Base-by-base conservation (phyloP, 2,888 invertebrate species). In the Polietes domitor region DNA sequence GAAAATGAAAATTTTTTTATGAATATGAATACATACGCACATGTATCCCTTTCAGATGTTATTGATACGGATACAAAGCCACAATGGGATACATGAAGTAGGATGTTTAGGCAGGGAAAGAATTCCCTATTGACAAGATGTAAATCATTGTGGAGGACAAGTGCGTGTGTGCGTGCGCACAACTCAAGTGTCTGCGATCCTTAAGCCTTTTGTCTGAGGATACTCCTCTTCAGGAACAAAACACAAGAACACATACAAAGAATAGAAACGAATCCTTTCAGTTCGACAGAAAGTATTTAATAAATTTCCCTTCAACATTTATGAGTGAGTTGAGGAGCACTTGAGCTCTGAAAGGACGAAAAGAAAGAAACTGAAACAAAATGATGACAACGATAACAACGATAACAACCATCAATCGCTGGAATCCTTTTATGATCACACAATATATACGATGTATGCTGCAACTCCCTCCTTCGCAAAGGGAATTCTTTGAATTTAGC, bases 351-450 rank as follows among this genome's bases (percentile, higher is more conserved):
- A 78, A 84, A 81, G 75, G 80, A 70, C 55, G 24, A 12, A 55
- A 17, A 53, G 21, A 75, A 24, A 6, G 61, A 68, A 68, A 68
- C 41, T 68, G 75, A 78, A 72, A 65, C 78, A 84, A 72, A 73
- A 58, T 79, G 84, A 81, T 84, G 84, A 84, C 81, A 84, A 81
- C 43, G 84, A 84, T 84, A 75, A 63, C 74, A 80, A 75, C 76
- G n/a, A n/a, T n/a, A n/a, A n/a, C n/a, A n/a, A n/a, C n/a, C n/a
- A n/a, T n/a, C n/a, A 61, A 81, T 72, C 70, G 61, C 50, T 61
- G 26, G 70, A 81, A 81, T 84, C 78, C 81, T 81, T 79, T 81
- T 73, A 81, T 84, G 78, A 70, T 61, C 41, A 68, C 72, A 28
- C 73, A 74, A 41, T 68, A n/a, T 55, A 37, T 6, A 21, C 37